Evolutionary conservation across 2,888 invertebrate genomes (phyloP).

Genomic region (Luperina testacea): DNA sequence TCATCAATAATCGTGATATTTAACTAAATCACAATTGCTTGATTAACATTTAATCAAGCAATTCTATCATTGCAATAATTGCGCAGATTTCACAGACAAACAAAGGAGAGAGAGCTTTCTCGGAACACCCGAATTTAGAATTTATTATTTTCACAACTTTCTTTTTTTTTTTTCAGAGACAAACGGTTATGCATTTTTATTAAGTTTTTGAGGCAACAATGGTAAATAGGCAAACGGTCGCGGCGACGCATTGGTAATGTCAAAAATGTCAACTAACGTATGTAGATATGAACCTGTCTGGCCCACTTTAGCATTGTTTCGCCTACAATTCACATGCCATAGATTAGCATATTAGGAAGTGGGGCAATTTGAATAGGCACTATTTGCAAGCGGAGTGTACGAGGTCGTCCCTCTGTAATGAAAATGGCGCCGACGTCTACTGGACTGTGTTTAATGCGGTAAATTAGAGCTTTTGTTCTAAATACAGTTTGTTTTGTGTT

Average conservation of each 20-base stretch:
- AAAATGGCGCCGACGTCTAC: constrained; percentile 60
- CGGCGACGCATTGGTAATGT: constrained; percentile 69
- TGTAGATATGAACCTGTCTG: constrained; percentile 79
- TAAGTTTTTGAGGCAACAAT: constrained; percentile 62
- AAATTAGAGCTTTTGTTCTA: constrained; percentile 66
- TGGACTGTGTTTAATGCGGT: constrained; percentile 62
- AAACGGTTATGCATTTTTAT: constrained; percentile 70
- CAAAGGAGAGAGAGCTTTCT: constrained; percentile 61
- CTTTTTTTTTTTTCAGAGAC: constrained; percentile 66
- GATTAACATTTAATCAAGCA: constrained; percentile 50
- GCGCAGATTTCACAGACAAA: constrained; percentile 58
- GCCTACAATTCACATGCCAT: constrained; percentile 82
- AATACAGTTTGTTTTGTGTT: constrained; percentile 48
- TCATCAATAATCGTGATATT: constrained; percentile 55
- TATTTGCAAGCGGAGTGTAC: constrained; percentile 62
- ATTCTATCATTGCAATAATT: constrained; percentile 54
- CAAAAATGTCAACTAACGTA: constrained; percentile 77
- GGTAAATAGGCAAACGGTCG: constrained; percentile 66
- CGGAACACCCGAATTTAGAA: constrained; percentile 65
- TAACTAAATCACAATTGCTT: constrained; percentile 52
- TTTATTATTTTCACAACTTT: constrained; percentile 68
- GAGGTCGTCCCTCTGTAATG: constrained; percentile 67
- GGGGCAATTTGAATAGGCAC: constrained; percentile 81
- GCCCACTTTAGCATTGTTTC: constrained; percentile 83
- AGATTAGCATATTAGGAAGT: constrained; percentile 88